Evolutionary conservation across 2,888 invertebrate genomes (phyloP).

Genomic region (Elegia similella): DNA sequence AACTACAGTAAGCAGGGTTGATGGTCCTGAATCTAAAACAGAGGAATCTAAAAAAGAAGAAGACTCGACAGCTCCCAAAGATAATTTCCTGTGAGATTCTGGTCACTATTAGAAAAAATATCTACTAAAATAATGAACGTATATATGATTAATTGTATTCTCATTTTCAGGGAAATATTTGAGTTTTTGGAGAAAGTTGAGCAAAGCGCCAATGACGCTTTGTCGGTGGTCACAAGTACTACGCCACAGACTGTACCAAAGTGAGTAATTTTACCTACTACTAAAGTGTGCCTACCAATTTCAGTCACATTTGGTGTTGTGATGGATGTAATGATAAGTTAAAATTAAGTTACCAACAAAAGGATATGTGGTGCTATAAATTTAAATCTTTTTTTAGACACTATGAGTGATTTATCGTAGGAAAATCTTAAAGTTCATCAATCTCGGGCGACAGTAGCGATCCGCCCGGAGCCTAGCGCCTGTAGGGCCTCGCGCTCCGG

Average conservation of each 20-base stretch:
- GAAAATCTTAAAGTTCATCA: too few species aligned
- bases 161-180: slow-evolving; percentile 80
- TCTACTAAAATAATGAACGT: too few species aligned
- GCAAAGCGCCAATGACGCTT: slow-evolving; percentile 73
- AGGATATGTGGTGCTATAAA: too few species aligned
- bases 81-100: slow-evolving; percentile 69
- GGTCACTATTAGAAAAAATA: not conserved
- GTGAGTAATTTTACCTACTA: slow-evolving; percentile 40
- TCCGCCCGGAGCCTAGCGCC: too few species aligned
- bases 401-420: too few species aligned
- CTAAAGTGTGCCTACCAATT: not conserved
- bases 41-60: slow-evolving; percentile 52
- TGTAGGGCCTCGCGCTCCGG: too few species aligned
- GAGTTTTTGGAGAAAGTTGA: slow-evolving; percentile 86
- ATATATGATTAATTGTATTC: not conserved
- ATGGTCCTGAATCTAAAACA: slow-evolving; percentile 35
- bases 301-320: too few species aligned
- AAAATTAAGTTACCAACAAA: too few species aligned
- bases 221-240: slow-evolving; percentile 64
- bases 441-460: too few species aligned
- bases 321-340: too few species aligned
- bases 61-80: slow-evolving; percentile 51
- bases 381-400: too few species aligned
- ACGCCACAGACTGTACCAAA: slow-evolving; percentile 67
- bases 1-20: slow-evolving; percentile 37